These are phyloP conservation scores for Lottia scabra DNA, from an alignment of 2,888 invertebrate species.

Conservation along the genomic window DNA sequence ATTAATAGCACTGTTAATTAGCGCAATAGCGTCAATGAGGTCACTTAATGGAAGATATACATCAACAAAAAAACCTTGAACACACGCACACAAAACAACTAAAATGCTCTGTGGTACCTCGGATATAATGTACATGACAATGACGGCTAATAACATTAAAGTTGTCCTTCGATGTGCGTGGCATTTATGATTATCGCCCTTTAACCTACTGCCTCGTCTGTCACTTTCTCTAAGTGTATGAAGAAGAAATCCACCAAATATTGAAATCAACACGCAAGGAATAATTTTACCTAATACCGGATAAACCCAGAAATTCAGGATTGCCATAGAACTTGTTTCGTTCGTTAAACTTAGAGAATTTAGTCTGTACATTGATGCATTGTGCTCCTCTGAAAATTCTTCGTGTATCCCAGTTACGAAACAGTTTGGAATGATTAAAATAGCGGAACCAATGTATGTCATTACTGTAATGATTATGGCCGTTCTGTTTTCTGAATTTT, in stretches of 20 bases:
- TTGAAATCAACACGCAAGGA: slow-evolving; percentile 87
- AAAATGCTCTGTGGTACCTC: slow-evolving; percentile 71
- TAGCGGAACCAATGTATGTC: slow-evolving; percentile 41
- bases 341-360: slow-evolving; percentile 30
- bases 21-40: slow-evolving; percentile 87
- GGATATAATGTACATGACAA: slow-evolving; percentile 84
- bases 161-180: slow-evolving; percentile 79
- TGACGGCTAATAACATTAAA: slow-evolving; percentile 82
- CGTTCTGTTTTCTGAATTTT: slow-evolving; percentile 23
- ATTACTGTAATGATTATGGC: slow-evolving; percentile 75
- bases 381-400: slow-evolving; percentile 17
- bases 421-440: slow-evolving; percentile 56
- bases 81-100: slow-evolving; percentile 33
- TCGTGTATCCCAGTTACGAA: slow-evolving; percentile 38
- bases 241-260: slow-evolving; percentile 71
- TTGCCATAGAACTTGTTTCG: slow-evolving; percentile 26
- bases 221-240: slow-evolving; percentile 64
- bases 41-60: slow-evolving; percentile 76
- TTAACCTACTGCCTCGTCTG: slow-evolving; percentile 44
- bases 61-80: slow-evolving; percentile 76
- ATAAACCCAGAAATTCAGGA: slow-evolving; percentile 81
- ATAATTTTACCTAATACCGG: slow-evolving; percentile 91
- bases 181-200: slow-evolving; percentile 37
- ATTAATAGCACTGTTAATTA: slow-evolving; percentile 90
- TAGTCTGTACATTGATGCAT: slow-evolving; percentile 40